Base-by-base conservation (phyloP, 2,888 invertebrate genomes). In the Tinea trinotella region DNA sequence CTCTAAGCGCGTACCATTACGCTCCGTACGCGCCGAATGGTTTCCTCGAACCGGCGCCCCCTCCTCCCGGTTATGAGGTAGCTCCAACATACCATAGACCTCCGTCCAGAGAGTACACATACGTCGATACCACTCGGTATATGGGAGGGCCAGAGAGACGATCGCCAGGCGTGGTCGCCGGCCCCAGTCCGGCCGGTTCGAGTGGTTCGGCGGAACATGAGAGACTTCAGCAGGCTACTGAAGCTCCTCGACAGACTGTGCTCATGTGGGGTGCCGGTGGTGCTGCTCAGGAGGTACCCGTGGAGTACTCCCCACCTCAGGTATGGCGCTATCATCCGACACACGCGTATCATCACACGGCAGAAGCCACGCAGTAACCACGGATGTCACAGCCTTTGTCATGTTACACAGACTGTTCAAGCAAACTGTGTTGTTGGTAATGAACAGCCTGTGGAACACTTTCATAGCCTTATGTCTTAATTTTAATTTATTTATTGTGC, bases 251-350 rank as follows among this genome's bases (percentile, higher is more conserved):
- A 46, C 96, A 97, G 77, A 97, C 96, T 9, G 97, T 96, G 54
- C 88, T 97, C 44, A 96, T 97, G 96, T 97, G 96, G 96, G 96
- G 96, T 17, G 87, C 90, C 58, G 87, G 79, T 57, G 76, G 80
- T 2, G 59, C 78, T 1, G 74, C 87, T 62, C 83, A 82, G 57
- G 84, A 83, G 56, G 80, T 75, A 6, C 78, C 82, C 4, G 76
- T 78, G 63, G 83, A 84, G 58, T 85, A 83, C 67, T 83, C 84
- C 52, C 84, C 85, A 19, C 84, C 85, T 1, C 85, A 85, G 83
- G 84, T 84, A 76, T 85, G 85, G 85, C 78, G 85, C 59, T 85
- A 85, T 70, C 79, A 79, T 59, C 82, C 82, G 55, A 80, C 84
- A 13, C 83, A 83, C 60, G 56, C 57, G 20, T 85, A 84, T 63